Conservation (phyloP, 2,888 invertebrate genomes). For the Cantharis nigra region DNA sequence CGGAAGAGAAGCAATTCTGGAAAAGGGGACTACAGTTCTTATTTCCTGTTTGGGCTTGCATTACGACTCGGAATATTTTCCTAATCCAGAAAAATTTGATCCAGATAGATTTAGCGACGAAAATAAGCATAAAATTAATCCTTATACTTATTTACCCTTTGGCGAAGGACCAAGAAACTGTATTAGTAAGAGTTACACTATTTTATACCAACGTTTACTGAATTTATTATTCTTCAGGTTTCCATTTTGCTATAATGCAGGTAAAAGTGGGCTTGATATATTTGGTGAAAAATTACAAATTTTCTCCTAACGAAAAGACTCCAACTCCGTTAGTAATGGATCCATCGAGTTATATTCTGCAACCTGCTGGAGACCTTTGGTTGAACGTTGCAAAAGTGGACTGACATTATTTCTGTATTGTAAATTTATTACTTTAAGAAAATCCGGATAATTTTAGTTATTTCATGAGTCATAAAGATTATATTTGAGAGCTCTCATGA, state of each 20-base stretch:
- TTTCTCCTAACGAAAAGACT: slow-evolving; percentile 30
- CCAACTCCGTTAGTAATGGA: slow-evolving; percentile 15
- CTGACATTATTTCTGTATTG: no score
- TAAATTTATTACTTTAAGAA: no score
- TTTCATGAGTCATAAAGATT: no score
- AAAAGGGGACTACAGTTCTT: slow-evolving; percentile 33
- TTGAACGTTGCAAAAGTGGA: slow-evolving; percentile 12
- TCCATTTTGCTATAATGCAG: slow-evolving; percentile 46
- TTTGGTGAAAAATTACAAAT: slow-evolving; percentile 34
- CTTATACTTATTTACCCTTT: neutral
- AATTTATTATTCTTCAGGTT: slow-evolving; percentile 35
- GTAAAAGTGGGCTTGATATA: slow-evolving; percentile 43
- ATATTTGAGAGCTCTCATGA: no score
- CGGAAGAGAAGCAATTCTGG: slow-evolving; percentile 32
- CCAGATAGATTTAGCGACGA: neutral
- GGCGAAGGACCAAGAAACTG: neutral
- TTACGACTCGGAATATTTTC: neutral
- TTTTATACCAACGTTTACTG: neutral
- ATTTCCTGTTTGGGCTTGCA: neutral
- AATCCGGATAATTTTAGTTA: no score
- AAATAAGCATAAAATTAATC: neutral
- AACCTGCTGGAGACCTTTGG: slow-evolving; percentile 4
- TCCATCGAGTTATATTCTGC: slow-evolving; percentile 4
- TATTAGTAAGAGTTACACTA: neutral
- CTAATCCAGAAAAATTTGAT: neutral